Conservation (phyloP, 2,113 vertebrate genomes). For the Bombycilla garrulus region DNA sequence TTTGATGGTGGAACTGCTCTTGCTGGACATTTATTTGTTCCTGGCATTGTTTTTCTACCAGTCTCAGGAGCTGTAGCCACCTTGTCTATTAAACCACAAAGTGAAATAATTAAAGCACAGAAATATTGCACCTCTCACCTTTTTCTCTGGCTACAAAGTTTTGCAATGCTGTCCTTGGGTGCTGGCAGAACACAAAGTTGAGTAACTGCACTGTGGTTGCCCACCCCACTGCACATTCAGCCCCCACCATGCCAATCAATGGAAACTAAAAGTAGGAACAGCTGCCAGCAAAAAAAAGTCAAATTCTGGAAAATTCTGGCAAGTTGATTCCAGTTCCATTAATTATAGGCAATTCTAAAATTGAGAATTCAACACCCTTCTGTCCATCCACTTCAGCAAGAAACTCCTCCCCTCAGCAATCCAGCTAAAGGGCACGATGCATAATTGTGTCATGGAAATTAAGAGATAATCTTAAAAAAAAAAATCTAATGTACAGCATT, state of each 20-base stretch:
- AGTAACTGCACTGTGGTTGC: neutral
- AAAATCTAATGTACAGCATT: neutral
- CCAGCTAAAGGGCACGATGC: neutral
- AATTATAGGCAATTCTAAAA: neutral
- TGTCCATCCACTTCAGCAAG: neutral
- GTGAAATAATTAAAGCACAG: neutral
- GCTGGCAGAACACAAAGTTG: neutral
- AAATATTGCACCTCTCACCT: neutral
- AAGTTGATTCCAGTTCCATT: neutral
- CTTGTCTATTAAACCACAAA: conserved; percentile 77
- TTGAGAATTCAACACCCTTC: neutral
- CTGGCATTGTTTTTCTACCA: conserved; percentile 93
- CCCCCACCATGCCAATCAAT: neutral
- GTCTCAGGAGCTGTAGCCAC: conserved; percentile 89
- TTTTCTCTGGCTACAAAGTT: neutral
- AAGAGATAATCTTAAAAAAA: neutral
- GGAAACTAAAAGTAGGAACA: neutral
- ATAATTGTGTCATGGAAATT: neutral
- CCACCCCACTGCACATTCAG: neutral
- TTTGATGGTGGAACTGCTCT: conserved; percentile 91
- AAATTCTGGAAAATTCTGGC: neutral
- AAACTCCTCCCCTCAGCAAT: neutral
- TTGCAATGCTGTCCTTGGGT: neutral
- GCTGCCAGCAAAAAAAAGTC: neutral
- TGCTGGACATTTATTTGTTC: conserved; percentile 91